Evolutionary conservation across 2,113 vertebrate genomes (phyloP).

Genomic region (Irena cyanogastra): DNA sequence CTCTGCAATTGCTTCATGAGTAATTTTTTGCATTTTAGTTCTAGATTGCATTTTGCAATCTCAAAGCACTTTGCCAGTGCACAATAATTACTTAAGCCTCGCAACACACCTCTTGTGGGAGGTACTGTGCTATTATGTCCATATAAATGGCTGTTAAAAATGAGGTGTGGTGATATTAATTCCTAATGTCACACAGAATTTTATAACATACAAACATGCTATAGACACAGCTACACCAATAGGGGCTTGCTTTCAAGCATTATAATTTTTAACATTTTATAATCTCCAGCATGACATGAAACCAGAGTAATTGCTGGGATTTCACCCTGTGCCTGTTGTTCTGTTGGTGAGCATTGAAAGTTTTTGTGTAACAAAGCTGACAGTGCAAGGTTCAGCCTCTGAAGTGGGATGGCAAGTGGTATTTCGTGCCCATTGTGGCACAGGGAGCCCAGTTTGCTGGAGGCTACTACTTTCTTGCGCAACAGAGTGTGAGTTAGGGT

Average conservation of each 20-base stretch:
- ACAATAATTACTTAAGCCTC: not conserved
- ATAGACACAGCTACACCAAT: not conserved
- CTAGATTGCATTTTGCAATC: not conserved
- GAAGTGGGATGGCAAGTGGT: not conserved
- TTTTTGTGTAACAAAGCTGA: rapidly evolving
- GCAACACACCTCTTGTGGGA: not conserved
- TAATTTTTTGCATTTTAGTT: not conserved
- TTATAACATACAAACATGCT: too few species aligned
- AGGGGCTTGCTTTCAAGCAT: not conserved
- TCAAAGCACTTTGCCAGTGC: not conserved
- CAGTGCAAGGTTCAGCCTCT: not conserved
- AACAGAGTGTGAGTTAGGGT: rapidly evolving
- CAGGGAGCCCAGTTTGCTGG: not conserved
- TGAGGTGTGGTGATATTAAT: not conserved
- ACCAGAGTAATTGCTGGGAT: not conserved
- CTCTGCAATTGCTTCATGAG: not conserved
- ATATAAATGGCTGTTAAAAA: not conserved
- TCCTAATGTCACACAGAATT: not conserved
- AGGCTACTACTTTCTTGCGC: not conserved
- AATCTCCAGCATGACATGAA: not conserved
- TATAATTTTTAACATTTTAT: not conserved
- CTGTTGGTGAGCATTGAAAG: not conserved
- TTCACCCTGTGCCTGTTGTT: not conserved
- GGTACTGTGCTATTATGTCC: not conserved
- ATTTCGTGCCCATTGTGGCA: not conserved